Evolutionary conservation across 2,113 vertebrate genomes (phyloP).

Genomic region (Edolisoma coerulescens): DNA sequence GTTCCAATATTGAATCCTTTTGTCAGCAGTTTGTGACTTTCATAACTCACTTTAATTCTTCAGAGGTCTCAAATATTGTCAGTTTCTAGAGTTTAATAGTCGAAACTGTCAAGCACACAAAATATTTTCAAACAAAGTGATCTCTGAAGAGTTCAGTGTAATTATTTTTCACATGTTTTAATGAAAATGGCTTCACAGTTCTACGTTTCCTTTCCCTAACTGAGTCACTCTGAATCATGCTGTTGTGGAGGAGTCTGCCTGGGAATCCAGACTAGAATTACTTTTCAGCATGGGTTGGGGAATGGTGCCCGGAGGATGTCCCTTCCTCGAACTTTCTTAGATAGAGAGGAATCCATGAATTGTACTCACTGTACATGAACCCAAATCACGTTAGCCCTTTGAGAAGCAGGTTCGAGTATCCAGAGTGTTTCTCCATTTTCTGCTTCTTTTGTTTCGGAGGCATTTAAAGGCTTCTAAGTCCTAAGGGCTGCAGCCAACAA

Average conservation of each 20-base stretch:
- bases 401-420: background rate
- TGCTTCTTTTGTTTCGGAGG: background rate
- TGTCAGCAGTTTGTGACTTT: constrained; percentile 54
- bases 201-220: constrained; percentile 23
- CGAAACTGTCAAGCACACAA: constrained; percentile 57
- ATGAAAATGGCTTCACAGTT: constrained; percentile 59
- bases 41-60: constrained; percentile 52
- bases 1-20: constrained; percentile 44
- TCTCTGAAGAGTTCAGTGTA: constrained; percentile 53
- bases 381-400: background rate
- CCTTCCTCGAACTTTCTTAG: constrained; percentile 18
- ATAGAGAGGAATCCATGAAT: background rate
- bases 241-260: constrained; percentile 39
- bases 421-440: background rate
- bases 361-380: background rate
- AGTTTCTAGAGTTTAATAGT: constrained; percentile 57
- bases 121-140: constrained; percentile 67
- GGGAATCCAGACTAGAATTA: background rate
- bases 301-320: background rate
- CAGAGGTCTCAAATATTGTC: constrained; percentile 63
- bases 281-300: constrained; percentile 13
- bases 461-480: background rate
- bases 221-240: constrained; percentile 50
- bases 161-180: constrained; percentile 66
- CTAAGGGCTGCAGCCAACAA: background rate